Percentiles rank a stretch among this genome's conserved stretches.
Conservation (phyloP, 1,140 invertebrate species). For the Drosophila baimaii region DNA sequence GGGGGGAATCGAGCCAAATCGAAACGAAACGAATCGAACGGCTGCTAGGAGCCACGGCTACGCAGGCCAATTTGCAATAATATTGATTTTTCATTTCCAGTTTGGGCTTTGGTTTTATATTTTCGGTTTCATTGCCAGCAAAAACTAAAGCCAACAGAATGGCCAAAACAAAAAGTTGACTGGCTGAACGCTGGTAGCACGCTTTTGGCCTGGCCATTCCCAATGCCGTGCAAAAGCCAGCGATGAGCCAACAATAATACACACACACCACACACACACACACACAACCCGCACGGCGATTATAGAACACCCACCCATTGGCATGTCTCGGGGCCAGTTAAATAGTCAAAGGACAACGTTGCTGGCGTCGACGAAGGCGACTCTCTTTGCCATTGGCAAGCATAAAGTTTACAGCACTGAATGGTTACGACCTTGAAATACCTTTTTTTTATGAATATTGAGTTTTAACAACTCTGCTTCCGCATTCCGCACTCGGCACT, state of each 20-base stretch:
- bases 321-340: conserved; percentile 62
- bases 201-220: conserved; percentile 53
- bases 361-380: conserved; percentile 26
- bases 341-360: conserved; percentile 70
- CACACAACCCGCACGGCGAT: conserved; percentile 19
- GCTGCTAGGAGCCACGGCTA: conserved; percentile 14
- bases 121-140: conserved; percentile 71
- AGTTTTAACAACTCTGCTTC: conserved; percentile 14
- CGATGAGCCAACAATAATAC: conserved; percentile 63
- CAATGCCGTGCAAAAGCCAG: conserved; percentile 65
- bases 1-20: background rate
- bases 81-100: conserved; percentile 78
- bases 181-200: conserved; percentile 66
- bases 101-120: conserved; percentile 49
- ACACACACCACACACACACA: conserved; percentile 30
- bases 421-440: conserved; percentile 13
- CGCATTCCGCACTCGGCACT: background rate
- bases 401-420: conserved; percentile 44
- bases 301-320: conserved; percentile 26
- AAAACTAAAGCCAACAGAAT: conserved; percentile 55
- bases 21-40: conserved; percentile 2
- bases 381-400: conserved; percentile 45
- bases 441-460: conserved; percentile 16
- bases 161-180: conserved; percentile 72
- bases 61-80: conserved; percentile 75